Percentiles rank a stretch among this genome's conserved stretches.
Evolutionary conservation across 2,113 vertebrate species (phyloP).

Genomic region (Lepidothrix coronata): DNA sequence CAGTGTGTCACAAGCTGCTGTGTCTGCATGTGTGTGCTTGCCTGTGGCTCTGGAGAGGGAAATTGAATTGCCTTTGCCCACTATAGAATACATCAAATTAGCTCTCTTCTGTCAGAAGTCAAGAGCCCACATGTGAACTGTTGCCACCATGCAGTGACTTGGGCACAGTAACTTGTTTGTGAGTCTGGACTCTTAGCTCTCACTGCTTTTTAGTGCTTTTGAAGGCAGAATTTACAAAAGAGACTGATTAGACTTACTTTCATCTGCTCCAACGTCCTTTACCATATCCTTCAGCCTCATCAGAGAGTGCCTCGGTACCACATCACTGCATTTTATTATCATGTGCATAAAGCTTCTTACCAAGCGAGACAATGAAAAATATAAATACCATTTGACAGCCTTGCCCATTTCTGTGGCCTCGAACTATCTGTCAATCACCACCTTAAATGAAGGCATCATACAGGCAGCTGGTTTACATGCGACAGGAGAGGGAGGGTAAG

Average conservation of each 20-base stretch:
- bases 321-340: not conserved
- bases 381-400: not conserved
- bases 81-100: not conserved
- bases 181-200: not conserved
- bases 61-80: not conserved
- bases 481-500: not conserved
- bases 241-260: not conserved
- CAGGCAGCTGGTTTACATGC: slow-evolving; percentile 1
- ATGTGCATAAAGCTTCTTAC: not conserved
- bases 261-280: not conserved
- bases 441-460: not conserved
- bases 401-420: not conserved
- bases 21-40: not conserved
- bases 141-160: not conserved
- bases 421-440: not conserved
- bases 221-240: not conserved
- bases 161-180: not conserved
- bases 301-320: not conserved
- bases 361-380: not conserved
- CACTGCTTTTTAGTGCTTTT: not conserved
- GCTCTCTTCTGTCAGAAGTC: not conserved
- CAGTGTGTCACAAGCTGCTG: not conserved
- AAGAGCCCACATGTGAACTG: not conserved
- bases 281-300: not conserved
- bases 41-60: not conserved